These are phyloP conservation scores for Melanotaenia maccullochi DNA, from an alignment of 2,797 vertebrate genomes.

Conservation along the genomic window DNA sequence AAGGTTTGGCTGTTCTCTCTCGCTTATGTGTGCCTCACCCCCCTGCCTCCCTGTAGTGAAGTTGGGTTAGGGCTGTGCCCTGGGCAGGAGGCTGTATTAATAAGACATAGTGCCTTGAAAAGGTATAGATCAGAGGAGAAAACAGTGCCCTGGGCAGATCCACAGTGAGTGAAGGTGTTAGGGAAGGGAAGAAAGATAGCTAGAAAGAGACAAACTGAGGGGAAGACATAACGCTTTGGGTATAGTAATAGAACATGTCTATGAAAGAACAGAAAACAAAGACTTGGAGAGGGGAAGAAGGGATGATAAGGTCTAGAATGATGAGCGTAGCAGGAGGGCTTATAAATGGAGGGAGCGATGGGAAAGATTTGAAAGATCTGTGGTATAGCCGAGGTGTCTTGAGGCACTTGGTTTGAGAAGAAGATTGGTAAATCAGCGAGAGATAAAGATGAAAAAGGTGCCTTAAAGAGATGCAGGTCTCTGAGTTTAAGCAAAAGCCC, in stretches of 20 bases:
- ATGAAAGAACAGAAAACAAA: constrained; percentile 62
- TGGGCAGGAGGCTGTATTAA: constrained; percentile 69
- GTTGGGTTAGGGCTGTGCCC: constrained; percentile 56
- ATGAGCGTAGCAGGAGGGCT: constrained; percentile 57
- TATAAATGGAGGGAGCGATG: constrained; percentile 33
- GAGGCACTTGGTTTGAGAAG: constrained; percentile 40
- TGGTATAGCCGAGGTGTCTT: constrained; percentile 36
- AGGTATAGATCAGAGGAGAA: constrained; percentile 70
- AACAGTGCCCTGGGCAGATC: constrained; percentile 63
- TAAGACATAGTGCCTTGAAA: constrained; percentile 65
- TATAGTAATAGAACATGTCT: constrained; percentile 48
- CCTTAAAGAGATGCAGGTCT: constrained; percentile 35
- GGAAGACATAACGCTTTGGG: constrained; percentile 47
- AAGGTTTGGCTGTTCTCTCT: background rate
- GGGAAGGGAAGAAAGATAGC: constrained; percentile 17
- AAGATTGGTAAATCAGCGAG: constrained; percentile 41
- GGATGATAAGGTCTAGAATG: constrained; percentile 58
- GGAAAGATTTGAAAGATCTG: constrained; percentile 56
- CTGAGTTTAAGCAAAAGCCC: constrained; percentile 11
- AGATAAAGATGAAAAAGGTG: constrained; percentile 46
- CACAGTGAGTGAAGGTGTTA: constrained; percentile 44
- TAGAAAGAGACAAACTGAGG: constrained; percentile 45
- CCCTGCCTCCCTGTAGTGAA: constrained; percentile 40
- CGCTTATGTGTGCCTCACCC: background rate
- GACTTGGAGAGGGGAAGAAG: constrained; percentile 50